Evolutionary conservation across 2,797 vertebrate species (phyloP).

Genomic region (Semaprochilodus insignis): DNA sequence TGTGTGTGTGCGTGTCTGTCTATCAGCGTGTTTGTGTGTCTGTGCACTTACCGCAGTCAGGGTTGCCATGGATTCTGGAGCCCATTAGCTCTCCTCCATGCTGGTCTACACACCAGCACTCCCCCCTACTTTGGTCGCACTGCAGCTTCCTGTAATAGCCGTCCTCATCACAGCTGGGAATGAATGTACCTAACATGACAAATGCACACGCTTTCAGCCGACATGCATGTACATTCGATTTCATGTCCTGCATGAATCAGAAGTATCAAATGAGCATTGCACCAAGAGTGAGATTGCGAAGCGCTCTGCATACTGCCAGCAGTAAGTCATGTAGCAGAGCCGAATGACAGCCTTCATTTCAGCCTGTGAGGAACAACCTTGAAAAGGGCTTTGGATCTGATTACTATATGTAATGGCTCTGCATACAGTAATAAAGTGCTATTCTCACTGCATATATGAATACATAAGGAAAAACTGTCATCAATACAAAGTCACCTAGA

Average conservation of each 20-base stretch:
- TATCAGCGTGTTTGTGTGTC: too few species aligned
- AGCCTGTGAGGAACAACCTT: constrained; percentile 52
- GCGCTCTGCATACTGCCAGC: constrained; percentile 36
- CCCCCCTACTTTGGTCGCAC: constrained; percentile 86
- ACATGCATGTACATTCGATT: constrained; percentile 40
- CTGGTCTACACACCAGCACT: constrained; percentile 96
- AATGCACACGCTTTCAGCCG: constrained; percentile 30
- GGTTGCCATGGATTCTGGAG: constrained; percentile 88
- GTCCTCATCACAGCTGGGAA: constrained; percentile 96
- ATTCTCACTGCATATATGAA: constrained; percentile 27
- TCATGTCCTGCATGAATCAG: constrained; percentile 27
- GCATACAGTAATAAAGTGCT: constrained; percentile 25
- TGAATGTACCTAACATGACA: constrained; percentile 84
- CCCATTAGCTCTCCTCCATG: constrained; percentile 89
- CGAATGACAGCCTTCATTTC: constrained; percentile 46
- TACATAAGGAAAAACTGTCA: background rate
- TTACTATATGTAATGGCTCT: constrained; percentile 39
- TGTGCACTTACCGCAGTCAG: constrained; percentile 88
- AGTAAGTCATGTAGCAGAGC: constrained; percentile 42
- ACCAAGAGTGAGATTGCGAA: constrained; percentile 27
- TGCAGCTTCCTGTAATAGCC: constrained; percentile 95
- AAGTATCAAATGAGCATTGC: constrained; percentile 23
- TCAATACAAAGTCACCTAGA: background rate
- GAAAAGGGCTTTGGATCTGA: constrained; percentile 42
- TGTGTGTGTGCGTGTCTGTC: background rate